A percentile compares a stretch with the other conserved stretches of the same genome.
Evolutionary conservation across 2,888 invertebrate species (phyloP).

Genomic region (Drosophila aldrichi): DNA sequence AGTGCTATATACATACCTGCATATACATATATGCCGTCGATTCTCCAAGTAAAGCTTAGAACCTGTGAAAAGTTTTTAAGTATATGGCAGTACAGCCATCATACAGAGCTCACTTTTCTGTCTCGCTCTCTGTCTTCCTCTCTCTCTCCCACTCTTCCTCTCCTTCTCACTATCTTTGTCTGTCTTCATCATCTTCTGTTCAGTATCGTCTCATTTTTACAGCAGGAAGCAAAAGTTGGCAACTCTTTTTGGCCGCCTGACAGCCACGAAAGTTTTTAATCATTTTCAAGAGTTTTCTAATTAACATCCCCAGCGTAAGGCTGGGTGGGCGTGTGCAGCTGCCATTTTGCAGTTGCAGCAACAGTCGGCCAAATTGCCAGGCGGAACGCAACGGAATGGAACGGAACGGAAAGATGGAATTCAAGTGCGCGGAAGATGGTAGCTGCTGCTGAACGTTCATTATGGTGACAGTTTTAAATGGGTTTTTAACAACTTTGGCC

Average conservation of each 20-base stretch:
- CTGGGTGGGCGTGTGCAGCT: conserved; percentile 42
- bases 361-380: neutral
- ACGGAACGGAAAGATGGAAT: conserved; percentile 36
- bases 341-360: conserved; percentile 39
- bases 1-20: neutral
- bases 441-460: conserved; percentile 57
- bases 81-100: conserved; percentile 28
- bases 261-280: conserved; percentile 74
- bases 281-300: conserved; percentile 80
- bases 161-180: neutral
- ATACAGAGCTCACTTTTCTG: neutral
- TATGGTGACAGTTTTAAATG: conserved; percentile 75
- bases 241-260: conserved; percentile 44
- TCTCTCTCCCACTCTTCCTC: neutral
- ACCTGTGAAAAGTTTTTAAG: conserved; percentile 36
- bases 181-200: neutral
- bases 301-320: conserved; percentile 66
- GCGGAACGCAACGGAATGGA: conserved; percentile 29
- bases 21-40: neutral
- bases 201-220: conserved; percentile 22
- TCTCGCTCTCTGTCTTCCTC: neutral
- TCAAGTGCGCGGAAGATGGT: conserved; percentile 37
- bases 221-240: conserved; percentile 49
- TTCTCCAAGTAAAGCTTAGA: conserved; percentile 1
- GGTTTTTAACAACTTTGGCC: conserved; percentile 69